These are phyloP conservation scores for Halcyon badia DNA, from an alignment of 2,797 vertebrate genomes.

Conservation along the genomic window DNA sequence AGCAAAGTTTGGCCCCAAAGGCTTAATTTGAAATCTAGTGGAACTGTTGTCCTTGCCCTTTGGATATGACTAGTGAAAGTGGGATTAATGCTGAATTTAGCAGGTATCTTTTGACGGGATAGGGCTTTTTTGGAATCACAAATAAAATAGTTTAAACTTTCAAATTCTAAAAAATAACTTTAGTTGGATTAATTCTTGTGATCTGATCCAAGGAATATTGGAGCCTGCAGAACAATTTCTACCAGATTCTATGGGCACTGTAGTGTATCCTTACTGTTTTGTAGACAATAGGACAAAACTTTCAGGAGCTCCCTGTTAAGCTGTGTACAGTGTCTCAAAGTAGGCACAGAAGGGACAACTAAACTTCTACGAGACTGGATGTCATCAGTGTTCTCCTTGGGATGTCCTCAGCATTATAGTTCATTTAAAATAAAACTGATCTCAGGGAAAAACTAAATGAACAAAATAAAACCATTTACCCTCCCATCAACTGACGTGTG, in stretches of 20 bases:
- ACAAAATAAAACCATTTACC: background rate
- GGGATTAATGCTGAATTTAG: background rate
- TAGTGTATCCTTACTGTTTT: background rate
- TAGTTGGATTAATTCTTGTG: background rate
- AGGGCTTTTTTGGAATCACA: background rate
- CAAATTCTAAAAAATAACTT: background rate
- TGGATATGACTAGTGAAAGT: constrained; percentile 27
- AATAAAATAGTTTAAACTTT: background rate
- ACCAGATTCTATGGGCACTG: background rate
- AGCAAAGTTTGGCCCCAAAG: constrained; percentile 21
- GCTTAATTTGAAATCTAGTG: constrained; percentile 58
- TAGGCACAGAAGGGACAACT: background rate
- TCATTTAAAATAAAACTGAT: background rate
- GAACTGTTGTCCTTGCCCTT: constrained; percentile 13
- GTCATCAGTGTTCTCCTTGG: background rate
- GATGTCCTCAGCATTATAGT: background rate
- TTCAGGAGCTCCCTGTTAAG: background rate
- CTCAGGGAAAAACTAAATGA: rapidly evolving
- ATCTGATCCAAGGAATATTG: background rate
- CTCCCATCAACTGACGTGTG: background rate
- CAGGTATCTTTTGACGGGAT: background rate
- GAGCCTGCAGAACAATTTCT: background rate
- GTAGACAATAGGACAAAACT: background rate
- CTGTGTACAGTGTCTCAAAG: background rate
- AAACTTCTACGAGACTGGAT: background rate